phyloP scores from a whole-genome alignment of 2,888 invertebrate genomes.

The Flexamia atlantica region DNA sequence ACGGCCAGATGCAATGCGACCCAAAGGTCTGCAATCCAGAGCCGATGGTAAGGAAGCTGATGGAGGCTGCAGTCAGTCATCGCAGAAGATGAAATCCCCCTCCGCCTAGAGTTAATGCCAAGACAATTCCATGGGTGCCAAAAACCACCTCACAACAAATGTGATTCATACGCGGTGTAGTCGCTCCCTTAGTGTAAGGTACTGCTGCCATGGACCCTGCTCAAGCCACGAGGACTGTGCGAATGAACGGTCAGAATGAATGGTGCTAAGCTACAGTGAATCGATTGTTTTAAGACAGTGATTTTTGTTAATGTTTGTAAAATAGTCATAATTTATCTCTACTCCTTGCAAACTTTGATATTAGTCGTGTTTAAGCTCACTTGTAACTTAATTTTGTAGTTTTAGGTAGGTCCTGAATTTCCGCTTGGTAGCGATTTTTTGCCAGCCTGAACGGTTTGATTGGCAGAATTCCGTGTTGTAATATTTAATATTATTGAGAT shows the following conservation, averaged over 20 bases:
- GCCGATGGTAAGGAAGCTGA: constrained; percentile 94
- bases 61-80: constrained; percentile 81
- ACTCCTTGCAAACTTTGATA: constrained; percentile 47
- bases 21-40: constrained; percentile 94
- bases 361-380: constrained; percentile 56
- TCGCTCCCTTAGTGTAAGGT: constrained; percentile 51
- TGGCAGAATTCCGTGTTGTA: constrained; percentile 67
- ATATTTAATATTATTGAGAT: constrained; percentile 62
- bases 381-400: constrained; percentile 59
- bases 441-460: constrained; percentile 68
- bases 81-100: constrained; percentile 67
- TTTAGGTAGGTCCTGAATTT: constrained; percentile 45
- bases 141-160: constrained; percentile 62
- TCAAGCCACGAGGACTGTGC: constrained; percentile 47
- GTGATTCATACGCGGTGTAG: constrained; percentile 48
- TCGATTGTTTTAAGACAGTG: constrained; percentile 51
- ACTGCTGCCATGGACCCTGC: constrained; percentile 61
- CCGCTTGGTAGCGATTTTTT: constrained; percentile 50
- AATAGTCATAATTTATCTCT: constrained; percentile 56
- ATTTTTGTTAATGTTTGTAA: constrained; percentile 54
- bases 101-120: constrained; percentile 51
- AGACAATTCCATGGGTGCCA: constrained; percentile 63
- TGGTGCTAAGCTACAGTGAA: constrained; percentile 53
- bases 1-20: constrained; percentile 97
- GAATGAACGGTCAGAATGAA: constrained; percentile 51